phyloP scores from a whole-genome alignment of 1,140 invertebrate species.

The Adoxophyes honmai region DNA sequence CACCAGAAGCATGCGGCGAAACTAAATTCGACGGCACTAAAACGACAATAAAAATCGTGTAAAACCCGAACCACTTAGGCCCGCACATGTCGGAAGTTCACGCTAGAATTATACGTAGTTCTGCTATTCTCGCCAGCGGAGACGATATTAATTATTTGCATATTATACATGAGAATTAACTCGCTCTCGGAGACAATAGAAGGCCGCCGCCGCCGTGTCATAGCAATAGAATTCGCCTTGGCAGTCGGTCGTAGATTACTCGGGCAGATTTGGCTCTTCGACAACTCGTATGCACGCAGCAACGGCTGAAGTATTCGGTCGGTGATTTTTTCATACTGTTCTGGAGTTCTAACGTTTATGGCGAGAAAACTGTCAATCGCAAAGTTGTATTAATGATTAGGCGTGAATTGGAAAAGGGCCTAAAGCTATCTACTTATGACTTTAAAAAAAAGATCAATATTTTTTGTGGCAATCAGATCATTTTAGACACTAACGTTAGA shows the following conservation, averaged over 20 bases:
- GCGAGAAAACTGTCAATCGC: too few species aligned
- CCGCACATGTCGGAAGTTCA: conserved; percentile 1
- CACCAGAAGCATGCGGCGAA: background rate
- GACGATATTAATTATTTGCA: conserved; percentile 13
- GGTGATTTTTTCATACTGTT: conserved; percentile 3
- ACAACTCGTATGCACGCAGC: conserved; percentile 35
- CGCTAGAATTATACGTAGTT: background rate
- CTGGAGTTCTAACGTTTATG: too few species aligned
- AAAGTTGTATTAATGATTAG: too few species aligned
- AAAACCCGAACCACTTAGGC: conserved; percentile 10
- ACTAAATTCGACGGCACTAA: conserved; percentile 5
- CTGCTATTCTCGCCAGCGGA: background rate
- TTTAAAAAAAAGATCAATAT: too few species aligned
- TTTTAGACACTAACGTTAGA: too few species aligned
- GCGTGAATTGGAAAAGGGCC: too few species aligned
- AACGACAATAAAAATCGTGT: conserved; percentile 4
- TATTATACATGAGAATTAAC: conserved; percentile 36
- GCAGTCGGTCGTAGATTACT: conserved; percentile 45
- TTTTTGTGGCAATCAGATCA: too few species aligned
- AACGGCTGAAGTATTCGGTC: background rate
- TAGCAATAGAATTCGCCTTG: conserved; percentile 57
- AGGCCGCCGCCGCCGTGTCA: conserved; percentile 55
- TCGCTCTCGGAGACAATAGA: conserved; percentile 50
- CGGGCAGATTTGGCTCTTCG: conserved; percentile 49
- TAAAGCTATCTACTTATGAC: too few species aligned